A percentile compares a stretch with the other conserved stretches of the same genome.
Evolutionary conservation across 2,797 vertebrate species (phyloP).

Genomic region (Diplodus puntazzo): DNA sequence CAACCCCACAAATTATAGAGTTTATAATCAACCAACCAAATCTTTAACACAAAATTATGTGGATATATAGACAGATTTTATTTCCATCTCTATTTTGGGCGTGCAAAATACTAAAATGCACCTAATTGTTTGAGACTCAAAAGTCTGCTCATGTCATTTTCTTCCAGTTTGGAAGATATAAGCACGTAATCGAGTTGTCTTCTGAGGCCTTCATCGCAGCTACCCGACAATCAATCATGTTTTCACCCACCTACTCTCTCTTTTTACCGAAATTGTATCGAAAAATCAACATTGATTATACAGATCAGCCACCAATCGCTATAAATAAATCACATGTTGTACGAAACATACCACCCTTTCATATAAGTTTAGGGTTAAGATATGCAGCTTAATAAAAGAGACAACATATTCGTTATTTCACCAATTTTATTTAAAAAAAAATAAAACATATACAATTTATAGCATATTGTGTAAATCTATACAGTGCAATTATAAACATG

Average conservation of each 20-base stretch:
- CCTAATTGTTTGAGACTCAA: neutral
- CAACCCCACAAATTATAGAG: neutral
- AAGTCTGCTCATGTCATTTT: neutral
- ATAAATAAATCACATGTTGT: neutral
- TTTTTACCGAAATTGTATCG: neutral
- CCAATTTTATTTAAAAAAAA: conserved; percentile 78
- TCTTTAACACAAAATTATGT: neutral
- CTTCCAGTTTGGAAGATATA: neutral
- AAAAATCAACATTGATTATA: neutral
- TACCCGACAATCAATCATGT: too few relatives aligned
- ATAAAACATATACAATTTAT: conserved; percentile 67
- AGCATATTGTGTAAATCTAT: conserved; percentile 56
- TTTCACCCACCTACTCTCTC: neutral
- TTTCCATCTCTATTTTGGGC: too few relatives aligned
- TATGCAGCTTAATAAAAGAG: neutral
- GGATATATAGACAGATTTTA: neutral
- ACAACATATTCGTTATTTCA: conserved; percentile 4
- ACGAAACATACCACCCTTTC: neutral
- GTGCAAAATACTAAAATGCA: neutral
- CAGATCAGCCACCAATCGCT: neutral
- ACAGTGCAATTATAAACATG: conserved; percentile 68
- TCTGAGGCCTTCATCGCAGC: neutral
- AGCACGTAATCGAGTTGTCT: neutral
- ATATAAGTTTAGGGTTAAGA: neutral
- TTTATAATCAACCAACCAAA: neutral